Evolutionary conservation across 92 coral and sea anemone species (phyloP).

Genomic region (Umimayanthus chanpuru): DNA sequence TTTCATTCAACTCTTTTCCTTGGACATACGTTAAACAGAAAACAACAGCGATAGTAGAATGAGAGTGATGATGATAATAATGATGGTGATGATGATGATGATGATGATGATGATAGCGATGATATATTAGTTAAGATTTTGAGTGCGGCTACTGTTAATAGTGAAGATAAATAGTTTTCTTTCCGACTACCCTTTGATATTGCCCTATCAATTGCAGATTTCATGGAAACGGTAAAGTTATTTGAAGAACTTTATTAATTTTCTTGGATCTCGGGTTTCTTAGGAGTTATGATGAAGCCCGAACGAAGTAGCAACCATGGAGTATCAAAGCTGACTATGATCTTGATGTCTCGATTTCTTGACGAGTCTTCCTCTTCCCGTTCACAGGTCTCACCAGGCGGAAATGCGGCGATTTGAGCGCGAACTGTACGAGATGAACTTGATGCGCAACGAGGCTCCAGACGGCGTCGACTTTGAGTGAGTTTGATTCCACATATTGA

Average conservation of each 20-base stretch:
- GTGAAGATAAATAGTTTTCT: background rate
- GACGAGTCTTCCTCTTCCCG: background rate
- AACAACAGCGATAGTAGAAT: background rate
- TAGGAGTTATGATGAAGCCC: background rate
- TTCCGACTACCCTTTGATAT: too few species aligned
- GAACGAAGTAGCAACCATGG: background rate
- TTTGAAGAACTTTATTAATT: too few species aligned
- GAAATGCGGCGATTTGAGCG: slow-evolving; percentile 85
- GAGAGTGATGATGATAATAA: background rate
- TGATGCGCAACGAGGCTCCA: slow-evolving; percentile 70
- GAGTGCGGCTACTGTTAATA: background rate
- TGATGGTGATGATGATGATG: background rate
- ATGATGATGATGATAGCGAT: background rate
- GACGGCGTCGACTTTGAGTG: slow-evolving; percentile 71
- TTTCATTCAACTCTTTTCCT: background rate
- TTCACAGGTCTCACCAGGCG: slow-evolving; percentile 69
- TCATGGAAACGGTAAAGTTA: too few species aligned
- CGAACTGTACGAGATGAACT: slow-evolving; percentile 79
- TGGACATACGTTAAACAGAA: background rate
- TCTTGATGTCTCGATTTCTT: background rate
- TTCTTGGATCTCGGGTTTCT: background rate
- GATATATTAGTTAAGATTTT: background rate
- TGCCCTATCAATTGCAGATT: too few species aligned
- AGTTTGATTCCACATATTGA: background rate
- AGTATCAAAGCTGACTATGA: background rate